A percentile compares a stretch with the other conserved stretches of the same genome.
These are phyloP conservation scores for Synodontis membranacea DNA, from an alignment of 2,113 vertebrate genomes.

Conservation along the genomic window DNA sequence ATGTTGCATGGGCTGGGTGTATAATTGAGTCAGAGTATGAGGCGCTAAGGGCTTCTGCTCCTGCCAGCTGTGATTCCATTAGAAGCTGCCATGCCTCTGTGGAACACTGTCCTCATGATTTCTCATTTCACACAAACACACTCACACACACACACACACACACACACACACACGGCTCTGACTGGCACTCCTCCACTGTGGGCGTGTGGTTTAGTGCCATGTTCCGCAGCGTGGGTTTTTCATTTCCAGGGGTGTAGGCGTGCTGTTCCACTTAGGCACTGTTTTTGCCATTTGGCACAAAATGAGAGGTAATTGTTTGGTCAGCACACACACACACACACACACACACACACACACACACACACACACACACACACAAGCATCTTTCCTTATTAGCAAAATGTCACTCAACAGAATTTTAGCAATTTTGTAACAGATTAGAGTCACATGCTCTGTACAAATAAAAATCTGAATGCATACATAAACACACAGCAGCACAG, in stretches of 20 bases:
- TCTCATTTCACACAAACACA: conserved; percentile 11
- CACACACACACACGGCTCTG: conserved; percentile 21
- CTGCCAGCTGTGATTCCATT: conserved; percentile 53
- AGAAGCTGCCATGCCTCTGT: conserved; percentile 36
- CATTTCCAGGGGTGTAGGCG: background rate
- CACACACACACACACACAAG: background rate
- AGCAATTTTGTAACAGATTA: background rate
- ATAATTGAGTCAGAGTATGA: conserved; percentile 43
- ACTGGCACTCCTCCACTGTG: conserved; percentile 4
- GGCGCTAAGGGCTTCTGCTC: conserved; percentile 26
- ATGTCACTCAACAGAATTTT: background rate
- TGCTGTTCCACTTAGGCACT: conserved; percentile 30
- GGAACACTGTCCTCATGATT: conserved; percentile 31
- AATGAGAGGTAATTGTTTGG: conserved; percentile 44
- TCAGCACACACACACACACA: background rate
- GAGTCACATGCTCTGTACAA: background rate
- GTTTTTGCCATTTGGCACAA: conserved; percentile 29
- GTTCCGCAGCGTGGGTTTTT: conserved; percentile 21
- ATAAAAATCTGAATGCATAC: background rate
- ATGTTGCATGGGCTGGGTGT: conserved; percentile 30
- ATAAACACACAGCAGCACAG: background rate
- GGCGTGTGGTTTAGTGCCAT: conserved; percentile 1
- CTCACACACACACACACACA: conserved; percentile 19
- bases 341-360: conserved; percentile 12
- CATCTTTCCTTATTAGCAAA: background rate